A percentile compares a stretch with the other conserved stretches of the same genome.
These are phyloP conservation scores for Rhingia campestris DNA, from an alignment of 2,888 invertebrate genomes.

Conservation along the genomic window DNA sequence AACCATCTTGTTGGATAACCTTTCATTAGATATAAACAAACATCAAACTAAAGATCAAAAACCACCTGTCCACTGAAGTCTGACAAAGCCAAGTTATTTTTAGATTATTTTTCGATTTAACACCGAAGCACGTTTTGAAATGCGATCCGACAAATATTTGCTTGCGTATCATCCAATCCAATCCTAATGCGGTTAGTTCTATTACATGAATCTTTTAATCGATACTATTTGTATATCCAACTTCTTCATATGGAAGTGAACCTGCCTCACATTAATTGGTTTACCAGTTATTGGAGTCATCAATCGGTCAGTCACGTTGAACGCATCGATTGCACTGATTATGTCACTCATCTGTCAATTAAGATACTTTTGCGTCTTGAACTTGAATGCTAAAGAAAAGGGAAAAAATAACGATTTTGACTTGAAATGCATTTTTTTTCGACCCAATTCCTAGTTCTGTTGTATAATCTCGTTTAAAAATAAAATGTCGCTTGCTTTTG, in stretches of 20 bases:
- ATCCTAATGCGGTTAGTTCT: slow-evolving; percentile 32
- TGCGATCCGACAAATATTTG: neutral
- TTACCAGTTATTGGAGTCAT: slow-evolving; percentile 1
- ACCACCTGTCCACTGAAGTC: no score
- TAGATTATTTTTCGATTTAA: no score
- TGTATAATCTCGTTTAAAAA: slow-evolving; percentile 10
- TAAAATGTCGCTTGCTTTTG: neutral
- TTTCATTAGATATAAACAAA: no score
- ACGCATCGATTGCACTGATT: neutral
- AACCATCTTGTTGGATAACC: no score
- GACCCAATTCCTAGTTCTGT: neutral
- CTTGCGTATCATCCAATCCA: slow-evolving; percentile 4
- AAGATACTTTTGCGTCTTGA: neutral
- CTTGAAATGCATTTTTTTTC: neutral
- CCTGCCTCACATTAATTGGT: slow-evolving; percentile 5
- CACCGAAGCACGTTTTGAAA: no score
- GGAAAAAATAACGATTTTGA: neutral
- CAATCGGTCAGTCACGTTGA: slow-evolving; percentile 43
- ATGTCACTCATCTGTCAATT: neutral
- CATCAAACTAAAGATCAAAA: no score
- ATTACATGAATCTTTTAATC: slow-evolving; percentile 20
- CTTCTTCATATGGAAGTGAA: slow-evolving; percentile 21
- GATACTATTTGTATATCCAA: slow-evolving; percentile 28
- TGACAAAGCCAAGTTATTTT: no score
- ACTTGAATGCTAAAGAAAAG: neutral